Evolutionary conservation across 2,888 invertebrate species (phyloP).

Genomic region (Macrophya annulata): DNA sequence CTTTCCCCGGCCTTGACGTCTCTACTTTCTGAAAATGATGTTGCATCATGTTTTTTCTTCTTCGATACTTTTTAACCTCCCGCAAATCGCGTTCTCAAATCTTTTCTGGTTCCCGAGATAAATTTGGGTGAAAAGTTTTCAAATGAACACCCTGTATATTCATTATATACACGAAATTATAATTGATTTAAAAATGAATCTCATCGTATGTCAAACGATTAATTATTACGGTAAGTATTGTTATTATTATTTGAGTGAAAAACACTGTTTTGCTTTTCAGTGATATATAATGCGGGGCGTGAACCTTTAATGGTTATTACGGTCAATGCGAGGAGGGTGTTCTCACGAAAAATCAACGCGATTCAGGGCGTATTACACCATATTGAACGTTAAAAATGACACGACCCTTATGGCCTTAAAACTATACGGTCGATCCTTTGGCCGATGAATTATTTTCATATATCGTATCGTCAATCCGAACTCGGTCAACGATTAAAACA

Average conservation of each 20-base stretch:
- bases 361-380: neutral
- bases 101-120: no score
- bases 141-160: no score
- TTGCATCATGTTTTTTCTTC: no score
- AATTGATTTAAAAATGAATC: neutral
- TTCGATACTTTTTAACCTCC: no score
- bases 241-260: constrained; percentile 32
- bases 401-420: neutral
- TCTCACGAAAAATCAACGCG: neutral
- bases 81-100: no score
- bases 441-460: neutral
- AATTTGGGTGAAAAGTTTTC: no score
- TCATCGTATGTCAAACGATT: constrained; percentile 4
- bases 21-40: no score
- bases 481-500: neutral
- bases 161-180: neutral
- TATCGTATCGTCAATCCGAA: neutral
- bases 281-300: neutral
- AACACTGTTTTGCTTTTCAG: constrained; percentile 28
- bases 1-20: no score
- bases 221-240: neutral
- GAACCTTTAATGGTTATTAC: constrained; percentile 35
- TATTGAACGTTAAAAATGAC: neutral
- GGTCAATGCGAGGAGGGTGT: neutral
- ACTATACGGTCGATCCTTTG: neutral